Percentiles rank a stretch among this genome's conserved stretches.
Conservation (phyloP, 2,888 invertebrate species). For the Melolontha melolontha region DNA sequence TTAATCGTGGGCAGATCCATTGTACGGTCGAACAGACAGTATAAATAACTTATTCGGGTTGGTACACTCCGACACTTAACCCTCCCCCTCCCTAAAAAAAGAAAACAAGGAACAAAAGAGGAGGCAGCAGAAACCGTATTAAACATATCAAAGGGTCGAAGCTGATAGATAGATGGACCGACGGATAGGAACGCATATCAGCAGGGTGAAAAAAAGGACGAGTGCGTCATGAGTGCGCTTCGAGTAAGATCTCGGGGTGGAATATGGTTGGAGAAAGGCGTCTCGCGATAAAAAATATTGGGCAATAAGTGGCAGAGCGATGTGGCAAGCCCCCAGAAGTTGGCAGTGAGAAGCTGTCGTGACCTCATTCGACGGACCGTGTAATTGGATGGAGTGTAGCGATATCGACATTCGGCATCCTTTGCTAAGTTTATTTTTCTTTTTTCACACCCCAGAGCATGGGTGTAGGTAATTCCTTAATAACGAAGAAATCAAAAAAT, state of each 20-base stretch:
- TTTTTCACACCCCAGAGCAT: not conserved
- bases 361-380: slow-evolving; percentile 63
- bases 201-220: not conserved
- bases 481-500: not conserved
- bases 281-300: slow-evolving; percentile 56
- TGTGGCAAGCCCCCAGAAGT: slow-evolving; percentile 57
- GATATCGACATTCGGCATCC: slow-evolving; percentile 54
- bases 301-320: slow-evolving; percentile 61
- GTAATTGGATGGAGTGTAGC: slow-evolving; percentile 64
- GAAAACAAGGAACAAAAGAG: not conserved
- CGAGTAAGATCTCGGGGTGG: slow-evolving; percentile 10
- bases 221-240: slow-evolving; percentile 2
- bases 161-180: not conserved
- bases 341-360: slow-evolving; percentile 64
- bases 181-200: slow-evolving; percentile 2
- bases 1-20: slow-evolving; percentile 3
- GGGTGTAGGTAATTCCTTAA: too few species aligned
- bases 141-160: slow-evolving; percentile 18
- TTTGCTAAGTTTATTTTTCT: slow-evolving; percentile 8
- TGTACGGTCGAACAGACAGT: slow-evolving; percentile 3
- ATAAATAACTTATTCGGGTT: slow-evolving; percentile 2
- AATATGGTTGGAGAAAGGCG: slow-evolving; percentile 4
- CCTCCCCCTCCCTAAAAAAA: not conserved
- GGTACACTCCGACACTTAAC: not conserved
- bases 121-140: slow-evolving; percentile 30